Conservation (phyloP, 2,113 vertebrate genomes). For the Zingel zingel region DNA sequence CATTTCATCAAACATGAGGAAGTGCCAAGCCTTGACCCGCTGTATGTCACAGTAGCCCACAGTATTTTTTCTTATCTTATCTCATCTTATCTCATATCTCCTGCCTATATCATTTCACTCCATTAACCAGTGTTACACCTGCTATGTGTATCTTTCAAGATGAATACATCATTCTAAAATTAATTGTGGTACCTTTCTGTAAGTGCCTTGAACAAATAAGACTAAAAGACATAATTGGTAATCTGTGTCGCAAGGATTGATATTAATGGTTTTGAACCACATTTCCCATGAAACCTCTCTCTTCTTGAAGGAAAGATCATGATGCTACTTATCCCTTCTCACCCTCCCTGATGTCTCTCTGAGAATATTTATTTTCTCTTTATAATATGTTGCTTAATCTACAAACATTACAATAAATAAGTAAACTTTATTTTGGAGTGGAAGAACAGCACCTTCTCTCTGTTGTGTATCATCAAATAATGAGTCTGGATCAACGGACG, state of each 20-base stretch:
- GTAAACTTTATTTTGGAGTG: too few relatives aligned
- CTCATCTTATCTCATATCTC: slow-evolving; percentile 7
- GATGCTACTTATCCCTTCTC: neutral
- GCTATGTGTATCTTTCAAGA: neutral
- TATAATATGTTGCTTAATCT: neutral
- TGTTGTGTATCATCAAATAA: neutral
- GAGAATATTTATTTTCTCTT: slow-evolving; percentile 1
- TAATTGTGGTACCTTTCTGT: neutral
- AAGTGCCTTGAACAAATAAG: neutral
- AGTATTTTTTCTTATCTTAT: slow-evolving; percentile 47
- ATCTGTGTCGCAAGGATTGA: neutral
- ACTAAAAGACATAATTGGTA: neutral
- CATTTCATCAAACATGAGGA: slow-evolving; percentile 61
- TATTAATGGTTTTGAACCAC: neutral
- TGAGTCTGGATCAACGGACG: too few relatives aligned
- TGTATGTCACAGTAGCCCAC: slow-evolving; percentile 26
- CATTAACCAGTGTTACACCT: neutral
- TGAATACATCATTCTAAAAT: slow-evolving; percentile 4
- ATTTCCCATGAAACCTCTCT: neutral
- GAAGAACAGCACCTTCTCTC: neutral
- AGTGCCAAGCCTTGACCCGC: slow-evolving; percentile 53
- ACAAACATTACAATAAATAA: neutral
- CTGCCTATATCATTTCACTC: slow-evolving; percentile 8
- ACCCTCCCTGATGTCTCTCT: neutral
- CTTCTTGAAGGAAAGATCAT: neutral